Percentiles rank a stretch among this genome's conserved stretches.
Evolutionary conservation across 2,888 invertebrate genomes (phyloP).

Genomic region (Acrobasis suavella): DNA sequence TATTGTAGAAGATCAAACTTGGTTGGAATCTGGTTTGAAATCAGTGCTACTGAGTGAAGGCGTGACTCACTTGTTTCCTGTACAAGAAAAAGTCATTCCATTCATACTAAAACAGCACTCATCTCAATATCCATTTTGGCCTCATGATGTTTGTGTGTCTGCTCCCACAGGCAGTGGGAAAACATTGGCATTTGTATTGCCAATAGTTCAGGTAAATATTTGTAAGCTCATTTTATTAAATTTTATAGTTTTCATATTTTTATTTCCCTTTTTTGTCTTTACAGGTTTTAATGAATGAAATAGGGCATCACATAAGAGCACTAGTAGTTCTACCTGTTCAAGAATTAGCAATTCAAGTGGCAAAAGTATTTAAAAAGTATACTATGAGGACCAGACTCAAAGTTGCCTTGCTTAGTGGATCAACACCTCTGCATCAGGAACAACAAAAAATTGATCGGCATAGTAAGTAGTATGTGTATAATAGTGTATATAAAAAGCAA

Average conservation of each 20-base stretch:
- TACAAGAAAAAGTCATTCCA: slow-evolving; percentile 90
- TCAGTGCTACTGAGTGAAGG: slow-evolving; percentile 86
- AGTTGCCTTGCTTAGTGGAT: slow-evolving; percentile 87
- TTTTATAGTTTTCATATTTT: neutral
- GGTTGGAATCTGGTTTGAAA: slow-evolving; percentile 85
- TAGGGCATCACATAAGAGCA: slow-evolving; percentile 88
- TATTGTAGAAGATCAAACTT: slow-evolving; percentile 80
- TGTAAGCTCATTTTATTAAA: neutral
- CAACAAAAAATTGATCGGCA: slow-evolving; percentile 84
- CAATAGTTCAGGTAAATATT: slow-evolving; percentile 88
- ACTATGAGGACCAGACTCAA: slow-evolving; percentile 85
- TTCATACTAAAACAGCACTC: slow-evolving; percentile 86
- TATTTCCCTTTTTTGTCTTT: slow-evolving; percentile 31
- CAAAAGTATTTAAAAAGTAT: slow-evolving; percentile 89
- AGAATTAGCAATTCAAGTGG: slow-evolving; percentile 95
- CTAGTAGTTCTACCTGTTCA: slow-evolving; percentile 96
- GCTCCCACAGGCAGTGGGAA: slow-evolving; percentile 99
- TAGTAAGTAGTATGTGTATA: slow-evolving; percentile 49
- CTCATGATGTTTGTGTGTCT: slow-evolving; percentile 96
- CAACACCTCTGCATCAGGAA: slow-evolving; percentile 85
- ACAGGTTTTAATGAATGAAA: slow-evolving; percentile 83
- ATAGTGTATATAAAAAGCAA: too few species aligned
- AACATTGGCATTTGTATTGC: slow-evolving; percentile 96
- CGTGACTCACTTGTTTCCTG: slow-evolving; percentile 91
- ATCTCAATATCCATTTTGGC: slow-evolving; percentile 84